Base-by-base conservation (phyloP, 2,113 vertebrate species). In the Lagopus leucura region DNA sequence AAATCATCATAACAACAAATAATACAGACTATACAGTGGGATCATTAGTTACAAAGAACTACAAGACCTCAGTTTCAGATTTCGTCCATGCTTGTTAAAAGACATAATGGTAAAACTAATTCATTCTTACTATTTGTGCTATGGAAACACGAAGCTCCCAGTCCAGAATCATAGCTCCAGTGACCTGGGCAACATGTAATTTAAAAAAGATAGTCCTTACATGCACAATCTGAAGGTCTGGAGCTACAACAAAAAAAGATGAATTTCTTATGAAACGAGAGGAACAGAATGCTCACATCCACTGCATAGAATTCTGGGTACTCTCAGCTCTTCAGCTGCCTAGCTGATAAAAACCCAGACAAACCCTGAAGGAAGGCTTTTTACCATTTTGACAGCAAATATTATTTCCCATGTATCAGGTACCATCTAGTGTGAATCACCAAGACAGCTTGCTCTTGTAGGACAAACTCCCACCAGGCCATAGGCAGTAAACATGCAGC, bases 291-390 rank as follows among this genome's bases (percentile, higher is more conserved):
- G 21, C 28, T 91, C 64, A 28, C 55, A 69, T 42, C 50, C 50
- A 91, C 52, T n/a, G 27, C 58, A 73, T 6, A 42, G 54, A 89
- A 86, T 45, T 64, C 34, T 83, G 43, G 3, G 15, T 88, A 74
- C 70, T 89, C 82, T 93, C 79, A 88, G 64, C 78, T 88, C 75
- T 82, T 80, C 60, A 91, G 55, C 67, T 89, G 87, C 65, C 69
- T 71, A 76, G 82, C 36, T 10, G 52, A 28, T 47, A 48, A 60
- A 34, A 12, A 25, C 18, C 15, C 43, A 61, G 73, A 10, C 4
- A 19, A n/a, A 40, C 28, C 60, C 45, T 1, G 0, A 87, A 87
- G n/a, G 45, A 85, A 86, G 60, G 13, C 20, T 71, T 65, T 92
- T 86, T 30, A 90, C 28, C 42, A 71, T 38, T 71, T 45, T 67